Conservation (phyloP, 2,113 vertebrate species). For the Solenodon paradoxus region DNA sequence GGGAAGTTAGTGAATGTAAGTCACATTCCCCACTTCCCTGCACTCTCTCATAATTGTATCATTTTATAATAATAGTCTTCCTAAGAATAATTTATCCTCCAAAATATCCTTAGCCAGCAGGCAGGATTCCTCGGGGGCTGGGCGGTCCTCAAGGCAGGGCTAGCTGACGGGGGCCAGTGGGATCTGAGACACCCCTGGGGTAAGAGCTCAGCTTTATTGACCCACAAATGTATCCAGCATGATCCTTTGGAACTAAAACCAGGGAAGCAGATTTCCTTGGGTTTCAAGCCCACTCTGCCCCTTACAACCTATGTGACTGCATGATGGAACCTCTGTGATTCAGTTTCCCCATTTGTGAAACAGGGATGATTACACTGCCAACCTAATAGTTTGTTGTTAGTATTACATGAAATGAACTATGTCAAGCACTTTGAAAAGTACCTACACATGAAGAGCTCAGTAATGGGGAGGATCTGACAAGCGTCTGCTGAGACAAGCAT, state of each 20-base stretch:
- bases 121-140: background rate
- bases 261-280: background rate
- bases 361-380: background rate
- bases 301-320: background rate
- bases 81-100: background rate
- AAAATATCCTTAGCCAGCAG: background rate
- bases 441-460: background rate
- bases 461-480: background rate
- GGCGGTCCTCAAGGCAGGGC: background rate
- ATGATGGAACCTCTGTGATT: background rate
- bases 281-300: background rate
- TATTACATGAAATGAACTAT: background rate
- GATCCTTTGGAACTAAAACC: background rate
- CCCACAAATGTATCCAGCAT: background rate
- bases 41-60: background rate
- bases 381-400: background rate
- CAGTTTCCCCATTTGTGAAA: background rate
- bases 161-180: background rate
- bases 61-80: background rate
- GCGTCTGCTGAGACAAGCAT: background rate
- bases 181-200: background rate
- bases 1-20: background rate
- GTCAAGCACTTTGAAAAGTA: background rate
- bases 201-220: background rate
- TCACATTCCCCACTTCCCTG: background rate